Conservation (phyloP, 1,140 invertebrate species). For the Megalonaias nervosa region DNA sequence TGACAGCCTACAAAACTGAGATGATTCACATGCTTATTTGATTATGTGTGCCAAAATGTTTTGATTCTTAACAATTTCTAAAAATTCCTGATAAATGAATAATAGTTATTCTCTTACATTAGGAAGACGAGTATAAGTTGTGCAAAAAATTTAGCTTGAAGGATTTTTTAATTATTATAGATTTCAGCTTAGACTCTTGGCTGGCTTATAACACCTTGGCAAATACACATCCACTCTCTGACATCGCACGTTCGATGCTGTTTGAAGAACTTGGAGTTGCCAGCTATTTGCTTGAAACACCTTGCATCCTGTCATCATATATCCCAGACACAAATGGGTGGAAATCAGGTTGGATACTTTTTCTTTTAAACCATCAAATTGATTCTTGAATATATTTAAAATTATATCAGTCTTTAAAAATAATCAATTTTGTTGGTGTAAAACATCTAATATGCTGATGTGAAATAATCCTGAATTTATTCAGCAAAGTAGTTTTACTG, state of each 20-base stretch:
- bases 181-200: constrained; percentile 3
- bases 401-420: no score
- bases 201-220: neutral
- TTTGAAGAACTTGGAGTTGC: constrained; percentile 4
- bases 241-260: neutral
- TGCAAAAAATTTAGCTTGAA: neutral
- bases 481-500: no score
- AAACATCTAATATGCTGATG: no score
- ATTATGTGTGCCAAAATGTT: neutral
- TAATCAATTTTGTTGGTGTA: no score
- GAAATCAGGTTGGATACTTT: no score
- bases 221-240: neutral
- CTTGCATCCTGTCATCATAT: neutral
- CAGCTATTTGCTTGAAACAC: constrained; percentile 1
- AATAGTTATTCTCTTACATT: neutral
- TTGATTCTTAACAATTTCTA: neutral
- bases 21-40: neutral
- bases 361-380: no score
- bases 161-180: neutral
- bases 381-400: no score
- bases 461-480: no score
- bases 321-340: no score
- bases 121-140: neutral
- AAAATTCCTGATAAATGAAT: neutral
- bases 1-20: neutral